phyloP scores from a whole-genome alignment of 2,888 invertebrate species.

The Philonicus albiceps region DNA sequence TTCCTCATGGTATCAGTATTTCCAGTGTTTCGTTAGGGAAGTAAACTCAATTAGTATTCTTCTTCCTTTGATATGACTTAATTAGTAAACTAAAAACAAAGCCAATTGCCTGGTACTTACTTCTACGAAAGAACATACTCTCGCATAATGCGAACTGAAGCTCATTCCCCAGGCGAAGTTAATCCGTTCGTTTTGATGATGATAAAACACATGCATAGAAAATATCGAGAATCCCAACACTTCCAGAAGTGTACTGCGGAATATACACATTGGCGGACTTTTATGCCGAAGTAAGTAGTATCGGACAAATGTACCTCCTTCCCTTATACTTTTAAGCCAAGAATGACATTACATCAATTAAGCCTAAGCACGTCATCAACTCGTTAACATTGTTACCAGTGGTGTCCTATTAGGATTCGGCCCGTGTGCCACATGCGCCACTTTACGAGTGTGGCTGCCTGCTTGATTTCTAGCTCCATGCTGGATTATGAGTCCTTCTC shows the following conservation, averaged over 20 bases:
- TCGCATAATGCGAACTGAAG: background rate
- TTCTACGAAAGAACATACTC: background rate
- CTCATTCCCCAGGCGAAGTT: background rate
- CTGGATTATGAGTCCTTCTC: constrained; percentile 33
- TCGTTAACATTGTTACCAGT: background rate
- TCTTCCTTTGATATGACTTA: background rate
- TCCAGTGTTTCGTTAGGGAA: background rate
- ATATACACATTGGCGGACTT: background rate
- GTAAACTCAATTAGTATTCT: background rate
- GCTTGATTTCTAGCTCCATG: background rate
- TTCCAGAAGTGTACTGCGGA: background rate
- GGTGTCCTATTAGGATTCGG: background rate
- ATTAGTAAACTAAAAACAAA: background rate
- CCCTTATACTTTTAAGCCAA: background rate
- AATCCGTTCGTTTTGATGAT: background rate
- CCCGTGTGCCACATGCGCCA: background rate
- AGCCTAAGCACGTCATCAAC: background rate
- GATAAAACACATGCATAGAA: background rate
- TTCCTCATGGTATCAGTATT: background rate
- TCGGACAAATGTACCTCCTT: background rate
- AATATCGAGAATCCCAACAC: background rate
- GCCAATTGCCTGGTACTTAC: background rate
- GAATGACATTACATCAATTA: background rate
- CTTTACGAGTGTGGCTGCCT: background rate
- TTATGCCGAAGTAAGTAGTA: background rate